Conservation (phyloP, 2,797 vertebrate genomes). For the Manis crassicaudata region DNA sequence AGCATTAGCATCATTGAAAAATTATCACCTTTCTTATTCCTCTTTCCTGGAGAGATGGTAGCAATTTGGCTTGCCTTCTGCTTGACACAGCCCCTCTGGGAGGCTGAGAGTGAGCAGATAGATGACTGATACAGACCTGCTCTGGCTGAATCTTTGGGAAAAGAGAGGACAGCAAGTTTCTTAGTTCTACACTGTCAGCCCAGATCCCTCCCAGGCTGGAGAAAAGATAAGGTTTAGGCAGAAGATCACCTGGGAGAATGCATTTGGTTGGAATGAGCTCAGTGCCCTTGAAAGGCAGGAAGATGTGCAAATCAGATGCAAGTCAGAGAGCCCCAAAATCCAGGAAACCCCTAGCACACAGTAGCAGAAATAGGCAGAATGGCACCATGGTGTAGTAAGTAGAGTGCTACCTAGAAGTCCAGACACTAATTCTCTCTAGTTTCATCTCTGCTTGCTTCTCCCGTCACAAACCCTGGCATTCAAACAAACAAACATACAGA, state of each 20-base stretch:
- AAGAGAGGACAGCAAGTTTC: neutral
- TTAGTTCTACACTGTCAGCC: neutral
- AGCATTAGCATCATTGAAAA: neutral
- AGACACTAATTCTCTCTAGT: neutral
- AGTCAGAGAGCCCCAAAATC: neutral
- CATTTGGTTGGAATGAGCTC: neutral
- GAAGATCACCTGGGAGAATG: neutral
- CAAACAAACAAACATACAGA: neutral
- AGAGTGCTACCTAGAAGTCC: accelerated
- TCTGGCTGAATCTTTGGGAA: neutral
- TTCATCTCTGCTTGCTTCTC: neutral
- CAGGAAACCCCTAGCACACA: neutral
- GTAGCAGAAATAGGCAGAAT: neutral
- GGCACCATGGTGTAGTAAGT: accelerated
- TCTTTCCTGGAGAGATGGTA: neutral
- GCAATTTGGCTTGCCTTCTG: neutral
- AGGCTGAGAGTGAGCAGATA: neutral
- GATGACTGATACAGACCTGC: neutral
- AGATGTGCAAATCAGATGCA: neutral
- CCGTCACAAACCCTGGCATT: neutral
- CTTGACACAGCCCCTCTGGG: neutral
- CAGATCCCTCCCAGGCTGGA: neutral
- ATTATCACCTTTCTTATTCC: neutral
- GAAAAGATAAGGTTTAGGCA: neutral
- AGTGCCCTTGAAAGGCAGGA: neutral